phyloP scores from a whole-genome alignment of 2,113 vertebrate genomes.

The Hemiscyllium ocellatum region DNA sequence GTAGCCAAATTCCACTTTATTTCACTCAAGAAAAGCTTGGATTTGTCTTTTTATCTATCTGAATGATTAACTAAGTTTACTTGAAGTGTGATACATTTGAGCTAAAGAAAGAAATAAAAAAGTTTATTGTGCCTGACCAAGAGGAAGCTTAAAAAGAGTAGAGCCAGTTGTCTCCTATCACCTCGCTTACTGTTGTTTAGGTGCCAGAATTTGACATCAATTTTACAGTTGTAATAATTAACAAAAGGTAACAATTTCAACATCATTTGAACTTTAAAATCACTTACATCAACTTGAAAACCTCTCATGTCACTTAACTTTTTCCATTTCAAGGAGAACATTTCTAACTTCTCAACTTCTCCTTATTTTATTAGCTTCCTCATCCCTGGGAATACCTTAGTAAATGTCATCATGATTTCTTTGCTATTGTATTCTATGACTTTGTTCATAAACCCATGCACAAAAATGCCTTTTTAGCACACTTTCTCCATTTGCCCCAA shows the following conservation, averaged over 20 bases:
- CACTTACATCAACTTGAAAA: too few relatives aligned
- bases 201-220: not conserved
- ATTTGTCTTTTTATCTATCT: too few relatives aligned
- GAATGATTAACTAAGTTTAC: too few relatives aligned
- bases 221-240: not conserved
- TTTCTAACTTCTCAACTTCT: not conserved
- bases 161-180: too few relatives aligned
- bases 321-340: not conserved
- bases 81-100: too few relatives aligned
- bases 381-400: not conserved
- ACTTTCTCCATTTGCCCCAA: not conserved
- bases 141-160: too few relatives aligned
- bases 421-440: not conserved
- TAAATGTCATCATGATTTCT: not conserved
- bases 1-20: too few relatives aligned
- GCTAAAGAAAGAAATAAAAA: too few relatives aligned
- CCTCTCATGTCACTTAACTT: not conserved
- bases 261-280: not conserved
- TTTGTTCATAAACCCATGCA: not conserved
- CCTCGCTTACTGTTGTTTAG: not conserved
- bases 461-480: not conserved
- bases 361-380: not conserved
- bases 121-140: too few relatives aligned
- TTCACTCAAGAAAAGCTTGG: too few relatives aligned
- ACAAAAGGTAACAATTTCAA: not conserved